Base-by-base conservation (phyloP, 2,888 invertebrate genomes). In the Brenthis daphne region DNA sequence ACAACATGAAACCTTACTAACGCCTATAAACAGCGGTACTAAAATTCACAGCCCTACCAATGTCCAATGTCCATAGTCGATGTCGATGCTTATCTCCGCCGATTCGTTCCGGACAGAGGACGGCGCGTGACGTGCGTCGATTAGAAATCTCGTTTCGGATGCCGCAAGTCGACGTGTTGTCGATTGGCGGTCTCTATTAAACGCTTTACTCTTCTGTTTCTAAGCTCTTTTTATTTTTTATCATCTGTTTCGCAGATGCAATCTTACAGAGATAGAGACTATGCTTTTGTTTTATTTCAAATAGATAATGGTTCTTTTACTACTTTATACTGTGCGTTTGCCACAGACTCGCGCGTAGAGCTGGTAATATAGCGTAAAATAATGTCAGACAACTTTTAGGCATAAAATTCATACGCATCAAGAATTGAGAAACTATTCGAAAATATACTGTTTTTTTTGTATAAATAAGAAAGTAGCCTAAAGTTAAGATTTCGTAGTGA, bases 131-230 rank as follows among this genome's bases (percentile, higher is more conserved):
- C 88, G 85, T 77, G 74, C 76, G 80, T 76, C 83, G 82, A 87
- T 86, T 88, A 87, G 87, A 88, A 87, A 87, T 85, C 87, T 85
- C 81, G 80, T 78, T 83, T 83, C 81, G 82, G 82, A 84, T 83
- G 81, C 82, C 82, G 78, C 80, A 80, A 74, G 73, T 74, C 77
- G 76, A 75, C 75, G 77, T 74, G 76, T 77, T 75, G 80, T 75
- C 79, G 81, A 82, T 80, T 79, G 79, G 79, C 80, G 76, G 77
- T 78, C 80, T 81, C 75, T 80, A 82, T 81, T 79, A 81, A 80
- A 78, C 76, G 72, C 73, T 73, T 68, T 77, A 77, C 77, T 78
- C 73, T 74, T 75, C 71, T 69, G 68, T 74, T 60, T 50, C n/a
- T 50, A 12, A n/a, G 16, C 24, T 74, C 72, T 74, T 71, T 65